Percentiles rank a stretch among this genome's conserved stretches.
These are phyloP conservation scores for Poliocrania exsul DNA, from an alignment of 2,797 vertebrate species.

Conservation along the genomic window DNA sequence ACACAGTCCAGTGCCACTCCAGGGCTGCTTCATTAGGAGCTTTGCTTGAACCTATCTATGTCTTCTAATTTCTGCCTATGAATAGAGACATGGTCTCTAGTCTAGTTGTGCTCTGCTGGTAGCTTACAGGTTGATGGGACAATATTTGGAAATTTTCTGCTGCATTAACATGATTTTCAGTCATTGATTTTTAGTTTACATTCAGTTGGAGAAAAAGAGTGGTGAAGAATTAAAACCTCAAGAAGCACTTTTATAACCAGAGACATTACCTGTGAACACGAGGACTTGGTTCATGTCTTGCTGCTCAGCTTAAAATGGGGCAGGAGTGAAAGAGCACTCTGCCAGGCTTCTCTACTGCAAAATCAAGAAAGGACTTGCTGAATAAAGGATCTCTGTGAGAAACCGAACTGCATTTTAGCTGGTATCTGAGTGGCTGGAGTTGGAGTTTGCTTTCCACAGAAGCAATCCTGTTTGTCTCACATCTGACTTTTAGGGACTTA, in stretches of 20 bases:
- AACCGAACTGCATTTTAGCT: background rate
- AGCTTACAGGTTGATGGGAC: background rate
- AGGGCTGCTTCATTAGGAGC: no score
- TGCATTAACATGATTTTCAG: background rate
- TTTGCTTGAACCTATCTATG: background rate
- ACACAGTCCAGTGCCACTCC: background rate
- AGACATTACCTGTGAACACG: background rate
- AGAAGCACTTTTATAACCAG: background rate
- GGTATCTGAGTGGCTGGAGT: background rate
- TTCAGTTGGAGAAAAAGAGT: background rate
- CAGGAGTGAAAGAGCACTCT: background rate
- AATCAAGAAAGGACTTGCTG: background rate
- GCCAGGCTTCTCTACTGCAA: background rate
- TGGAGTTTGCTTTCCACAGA: background rate
- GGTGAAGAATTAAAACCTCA: background rate
- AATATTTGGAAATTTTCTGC: background rate
- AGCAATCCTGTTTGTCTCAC: background rate
- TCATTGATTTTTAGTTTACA: background rate
- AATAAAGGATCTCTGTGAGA: background rate
- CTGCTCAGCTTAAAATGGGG: rapidly evolving
- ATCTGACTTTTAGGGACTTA: background rate
- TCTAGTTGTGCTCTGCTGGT: background rate
- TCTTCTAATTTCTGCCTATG: background rate
- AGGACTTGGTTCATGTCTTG: background rate
- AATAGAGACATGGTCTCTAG: background rate